Evolutionary conservation across 2,797 vertebrate species (phyloP).

Genomic region (Myripristis jacobus): DNA sequence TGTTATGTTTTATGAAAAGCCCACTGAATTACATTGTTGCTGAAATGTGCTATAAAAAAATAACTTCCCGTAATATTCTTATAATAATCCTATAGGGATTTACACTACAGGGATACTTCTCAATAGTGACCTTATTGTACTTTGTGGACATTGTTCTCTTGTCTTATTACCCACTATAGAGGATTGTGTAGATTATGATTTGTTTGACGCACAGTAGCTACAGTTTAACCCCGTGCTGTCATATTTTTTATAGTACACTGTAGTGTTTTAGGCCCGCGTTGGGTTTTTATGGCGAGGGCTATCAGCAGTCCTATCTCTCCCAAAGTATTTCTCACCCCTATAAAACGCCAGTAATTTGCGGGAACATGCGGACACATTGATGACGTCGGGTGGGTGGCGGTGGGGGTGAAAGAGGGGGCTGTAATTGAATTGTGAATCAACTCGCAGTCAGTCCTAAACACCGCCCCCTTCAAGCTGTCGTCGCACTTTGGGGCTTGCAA

Average conservation of each 20-base stretch:
- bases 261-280: background rate
- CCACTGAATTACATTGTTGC: too few species aligned
- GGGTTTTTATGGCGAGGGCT: background rate
- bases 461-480: constrained; percentile 80
- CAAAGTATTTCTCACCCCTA: constrained; percentile 33
- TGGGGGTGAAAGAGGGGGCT: constrained; percentile 7
- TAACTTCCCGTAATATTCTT: too few species aligned
- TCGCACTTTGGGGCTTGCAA: constrained; percentile 65
- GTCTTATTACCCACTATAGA: too few species aligned
- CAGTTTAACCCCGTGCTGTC: too few species aligned
- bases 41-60: too few species aligned
- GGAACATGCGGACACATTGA: constrained; percentile 55
- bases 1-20: too few species aligned
- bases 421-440: constrained; percentile 85
- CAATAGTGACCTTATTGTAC: background rate
- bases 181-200: too few species aligned
- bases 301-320: constrained; percentile 11
- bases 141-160: background rate
- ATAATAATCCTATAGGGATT: background rate
- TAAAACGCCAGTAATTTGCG: constrained; percentile 51
- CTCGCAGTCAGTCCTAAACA: constrained; percentile 62
- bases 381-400: constrained; percentile 50
- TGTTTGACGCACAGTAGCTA: too few species aligned
- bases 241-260: background rate
- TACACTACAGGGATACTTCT: too few species aligned